Evolutionary conservation across 2,113 vertebrate genomes (phyloP), one percentile per base, ranked within the genome.

Genomic region (Tyrannus savana): DNA sequence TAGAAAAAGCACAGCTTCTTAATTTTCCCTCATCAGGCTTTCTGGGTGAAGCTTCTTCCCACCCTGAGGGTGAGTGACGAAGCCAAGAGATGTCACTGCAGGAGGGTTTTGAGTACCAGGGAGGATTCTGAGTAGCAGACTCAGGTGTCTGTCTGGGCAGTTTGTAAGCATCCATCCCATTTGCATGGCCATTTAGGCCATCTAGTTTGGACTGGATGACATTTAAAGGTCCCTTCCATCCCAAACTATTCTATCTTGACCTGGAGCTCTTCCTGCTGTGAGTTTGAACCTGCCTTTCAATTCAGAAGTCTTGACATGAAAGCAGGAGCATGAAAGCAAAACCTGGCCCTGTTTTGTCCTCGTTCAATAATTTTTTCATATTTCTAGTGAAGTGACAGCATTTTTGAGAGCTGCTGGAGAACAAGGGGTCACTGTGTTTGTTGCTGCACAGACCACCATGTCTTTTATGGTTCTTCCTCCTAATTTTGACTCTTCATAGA

Each of bases 241-340:
- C 63, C 35, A 63, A 49, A 28, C 27, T 31, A 33, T 71, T 71
- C 69, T 21, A 23, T 28, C 42, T 31, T 41, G 17, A 9, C 55
- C 42, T 60, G 46, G 46, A 90, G 14, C 27, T 58, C 12, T 30
- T 44, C 7, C 2, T 52, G 15, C 42, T 4, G 0, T 2, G 47
- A 49, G 17, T 31, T 33, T 59, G 44, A 47, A 80, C 12, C 22
- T n/a, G 12, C 47, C 1, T 71, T 83, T 71, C 39, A 7, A 5
- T 1, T 2, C 2, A 27, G 39, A 28, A 30, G 8, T 62, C 42
- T n/a, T 0, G 1, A 31, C 2, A 1, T 19, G 49, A 83, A 69
- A 47, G 39, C 30, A 67, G 59, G 56, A 73, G 79, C 9, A 1
- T 62, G 80, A 81, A 76, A 96, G 14, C 46, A 90, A 92, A 92